Conservation (phyloP, 2,888 invertebrate genomes). For the Eutolmus rufibarbis region DNA sequence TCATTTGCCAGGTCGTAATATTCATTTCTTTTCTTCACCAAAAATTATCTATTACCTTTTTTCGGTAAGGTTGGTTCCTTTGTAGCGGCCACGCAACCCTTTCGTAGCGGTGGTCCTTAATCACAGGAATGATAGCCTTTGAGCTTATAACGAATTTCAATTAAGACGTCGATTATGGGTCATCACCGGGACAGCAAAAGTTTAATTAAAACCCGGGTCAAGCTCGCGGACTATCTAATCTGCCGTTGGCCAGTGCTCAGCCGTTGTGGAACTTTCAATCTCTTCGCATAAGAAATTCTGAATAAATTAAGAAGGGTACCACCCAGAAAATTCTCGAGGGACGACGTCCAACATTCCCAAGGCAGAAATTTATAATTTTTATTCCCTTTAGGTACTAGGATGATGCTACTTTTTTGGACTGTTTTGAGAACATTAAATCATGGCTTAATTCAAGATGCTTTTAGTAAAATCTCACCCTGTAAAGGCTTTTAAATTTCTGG, state of each 20-base stretch:
- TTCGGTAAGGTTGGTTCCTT: background rate
- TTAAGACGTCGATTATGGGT: constrained; percentile 16
- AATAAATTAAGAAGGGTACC: background rate
- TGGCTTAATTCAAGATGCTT: background rate
- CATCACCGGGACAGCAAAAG: background rate
- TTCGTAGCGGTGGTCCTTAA: background rate
- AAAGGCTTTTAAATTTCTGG: too few relatives aligned
- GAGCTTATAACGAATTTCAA: constrained; percentile 31
- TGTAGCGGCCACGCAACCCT: background rate
- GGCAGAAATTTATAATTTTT: background rate
- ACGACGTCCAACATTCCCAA: background rate
- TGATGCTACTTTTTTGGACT: background rate
- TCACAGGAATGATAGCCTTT: constrained; percentile 15
- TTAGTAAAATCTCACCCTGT: background rate
- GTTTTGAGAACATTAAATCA: background rate
- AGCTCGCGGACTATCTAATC: background rate
- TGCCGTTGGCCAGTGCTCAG: background rate
- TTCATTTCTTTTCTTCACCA: background rate
- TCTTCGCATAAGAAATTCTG: background rate
- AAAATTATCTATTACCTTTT: background rate
- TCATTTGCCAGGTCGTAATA: background rate
- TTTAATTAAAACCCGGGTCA: constrained; percentile 25
- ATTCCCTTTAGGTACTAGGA: background rate
- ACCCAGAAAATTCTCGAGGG: background rate
- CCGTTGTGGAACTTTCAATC: background rate